These are phyloP conservation scores for Diogma glabrata DNA, from an alignment of 2,888 invertebrate species.

Conservation along the genomic window DNA sequence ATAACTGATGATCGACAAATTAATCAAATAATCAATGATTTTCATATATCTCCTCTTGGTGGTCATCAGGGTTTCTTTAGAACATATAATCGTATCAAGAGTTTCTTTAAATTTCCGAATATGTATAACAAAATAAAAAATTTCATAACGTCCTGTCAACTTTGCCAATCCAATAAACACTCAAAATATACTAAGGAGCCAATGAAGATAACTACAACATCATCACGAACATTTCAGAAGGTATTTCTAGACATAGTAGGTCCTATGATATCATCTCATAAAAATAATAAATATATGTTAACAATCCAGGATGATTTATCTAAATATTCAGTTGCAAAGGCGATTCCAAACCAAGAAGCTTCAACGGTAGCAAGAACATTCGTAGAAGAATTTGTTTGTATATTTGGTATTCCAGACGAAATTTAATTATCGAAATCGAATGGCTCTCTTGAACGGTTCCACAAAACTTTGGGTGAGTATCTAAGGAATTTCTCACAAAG, in stretches of 20 bases:
- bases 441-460: constrained; percentile 2
- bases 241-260: constrained; percentile 24
- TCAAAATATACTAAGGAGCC: constrained; percentile 1
- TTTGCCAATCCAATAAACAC: too few species aligned
- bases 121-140: too few species aligned
- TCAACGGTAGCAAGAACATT: background rate
- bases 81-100: too few species aligned
- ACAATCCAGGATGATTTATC: constrained; percentile 24
- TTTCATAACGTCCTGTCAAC: too few species aligned
- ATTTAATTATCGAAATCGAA: background rate
- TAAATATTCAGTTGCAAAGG: constrained; percentile 22
- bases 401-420: background rate
- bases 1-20: too few species aligned
- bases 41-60: too few species aligned
- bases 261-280: constrained; percentile 20
- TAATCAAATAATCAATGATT: too few species aligned
- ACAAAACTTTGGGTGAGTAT: constrained; percentile 8
- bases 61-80: too few species aligned
- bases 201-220: background rate
- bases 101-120: too few species aligned
- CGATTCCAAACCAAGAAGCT: constrained; percentile 21
- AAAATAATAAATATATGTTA: constrained; percentile 22
- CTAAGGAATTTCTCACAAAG: background rate
- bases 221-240: constrained; percentile 21
- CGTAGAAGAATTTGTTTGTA: background rate